phyloP scores from a whole-genome alignment of 2,888 invertebrate species.

The Agrotis exclamationis region DNA sequence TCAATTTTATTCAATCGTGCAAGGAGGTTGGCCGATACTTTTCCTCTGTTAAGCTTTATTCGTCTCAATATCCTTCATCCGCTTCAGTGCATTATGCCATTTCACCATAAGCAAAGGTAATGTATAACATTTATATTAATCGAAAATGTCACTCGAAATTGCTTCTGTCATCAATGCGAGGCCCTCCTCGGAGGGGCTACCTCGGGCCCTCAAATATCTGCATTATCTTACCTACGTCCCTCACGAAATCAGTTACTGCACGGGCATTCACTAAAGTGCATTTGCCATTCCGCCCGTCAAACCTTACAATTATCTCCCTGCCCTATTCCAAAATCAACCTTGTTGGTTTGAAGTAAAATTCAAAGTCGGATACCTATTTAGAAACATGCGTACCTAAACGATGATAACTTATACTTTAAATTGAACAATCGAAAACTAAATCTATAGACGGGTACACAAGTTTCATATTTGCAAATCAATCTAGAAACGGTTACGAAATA shows the following conservation, averaged over 20 bases:
- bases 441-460: constrained; percentile 51
- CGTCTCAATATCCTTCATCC: constrained; percentile 7
- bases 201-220: constrained; percentile 83
- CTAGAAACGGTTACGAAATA: constrained; percentile 67
- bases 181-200: constrained; percentile 71
- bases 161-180: constrained; percentile 85
- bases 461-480: constrained; percentile 61
- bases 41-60: constrained; percentile 1
- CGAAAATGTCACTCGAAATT: constrained; percentile 84
- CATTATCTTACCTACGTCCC: constrained; percentile 89
- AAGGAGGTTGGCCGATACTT: background rate
- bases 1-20: background rate
- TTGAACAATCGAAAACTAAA: constrained; percentile 57
- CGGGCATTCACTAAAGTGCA: constrained; percentile 89
- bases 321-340: constrained; percentile 65
- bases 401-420: constrained; percentile 80
- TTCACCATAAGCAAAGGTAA: constrained; percentile 61
- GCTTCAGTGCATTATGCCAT: constrained; percentile 28
- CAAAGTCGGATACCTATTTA: constrained; percentile 62
- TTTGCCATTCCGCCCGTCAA: constrained; percentile 85
- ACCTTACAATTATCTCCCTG: constrained; percentile 79
- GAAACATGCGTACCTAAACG: constrained; percentile 75
- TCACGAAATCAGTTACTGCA: constrained; percentile 85
- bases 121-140: constrained; percentile 86
- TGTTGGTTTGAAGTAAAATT: constrained; percentile 56